Evolutionary conservation across 2,797 vertebrate species (phyloP), one percentile per base, ranked within the genome.

Genomic region (Epinephelus coioides): DNA sequence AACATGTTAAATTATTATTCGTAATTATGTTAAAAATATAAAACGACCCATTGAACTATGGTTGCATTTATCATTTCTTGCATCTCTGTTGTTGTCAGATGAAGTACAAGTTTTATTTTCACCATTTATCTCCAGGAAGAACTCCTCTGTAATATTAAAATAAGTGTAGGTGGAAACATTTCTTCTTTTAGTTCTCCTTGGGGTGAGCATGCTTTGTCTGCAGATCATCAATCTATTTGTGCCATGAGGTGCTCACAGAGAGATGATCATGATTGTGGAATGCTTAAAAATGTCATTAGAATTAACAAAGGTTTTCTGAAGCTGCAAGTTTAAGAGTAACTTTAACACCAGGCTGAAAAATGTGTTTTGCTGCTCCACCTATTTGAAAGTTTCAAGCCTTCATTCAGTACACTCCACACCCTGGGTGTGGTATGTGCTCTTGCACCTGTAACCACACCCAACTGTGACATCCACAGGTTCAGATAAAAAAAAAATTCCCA

Each of bases 1-100:
- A 55, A 47, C 13, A 60, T 38, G 21, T 27, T 5, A 61, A 54
- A 54, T 67, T 38, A 3, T 25, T 49, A 47, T 61, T 62, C 6
- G 19, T 19, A 57, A 44, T 23, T 44, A 11, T 23, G 11, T 43
- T 12, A 12, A 11, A 59, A 17, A 51, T 57, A 44, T 72, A 19
- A 66, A 38, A 46, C 40, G 18, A 73, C 63, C 50, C 14, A 27
- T 73, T 68, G 62, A 49, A 40, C 3, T 23, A 21, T 27, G 6
- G 34, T 13, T 56, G 9, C 6, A 49, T 61, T 46, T 44, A 34
- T 60, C 13, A 61, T 53, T 67, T 18, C 14, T 53, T 38, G 53
- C 27, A 40, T 34, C 51, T n/a, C 15, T 57, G 14, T 47, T 64
- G 57, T 40, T 40, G 44, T 55, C 18, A 43, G 27, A 18, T 7